These are phyloP conservation scores for Valencia hispanica DNA, from an alignment of 2,797 vertebrate genomes.

Conservation along the genomic window DNA sequence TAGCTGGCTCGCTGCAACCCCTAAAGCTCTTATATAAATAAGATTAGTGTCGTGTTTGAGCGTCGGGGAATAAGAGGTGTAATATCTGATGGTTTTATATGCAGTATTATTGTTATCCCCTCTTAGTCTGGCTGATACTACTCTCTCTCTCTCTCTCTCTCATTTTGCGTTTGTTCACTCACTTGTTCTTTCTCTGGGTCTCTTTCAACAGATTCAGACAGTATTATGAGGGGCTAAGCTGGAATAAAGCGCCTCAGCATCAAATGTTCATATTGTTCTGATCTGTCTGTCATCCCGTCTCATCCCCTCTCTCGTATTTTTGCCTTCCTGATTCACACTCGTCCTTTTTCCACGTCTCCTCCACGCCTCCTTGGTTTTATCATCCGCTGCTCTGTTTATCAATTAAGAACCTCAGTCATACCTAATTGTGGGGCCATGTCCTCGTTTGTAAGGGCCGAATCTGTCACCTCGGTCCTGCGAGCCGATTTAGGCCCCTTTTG, in stretches of 20 bases:
- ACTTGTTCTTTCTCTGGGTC: constrained; percentile 57
- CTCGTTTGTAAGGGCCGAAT: constrained; percentile 51
- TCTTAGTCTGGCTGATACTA: constrained; percentile 78
- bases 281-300: constrained; percentile 57
- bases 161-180: constrained; percentile 53
- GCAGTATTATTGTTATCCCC: constrained; percentile 85
- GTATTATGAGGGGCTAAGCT: constrained; percentile 76
- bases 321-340: constrained; percentile 1
- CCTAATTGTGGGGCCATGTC: constrained; percentile 66
- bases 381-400: constrained; percentile 66
- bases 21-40: constrained; percentile 87
- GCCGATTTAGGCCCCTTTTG: constrained; percentile 71
- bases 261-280: constrained; percentile 75
- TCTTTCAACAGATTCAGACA: constrained; percentile 70
- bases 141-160: constrained; percentile 42
- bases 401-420: constrained; percentile 63
- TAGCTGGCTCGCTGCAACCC: constrained; percentile 72
- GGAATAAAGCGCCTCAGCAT: constrained; percentile 70
- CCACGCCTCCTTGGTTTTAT: constrained; percentile 38
- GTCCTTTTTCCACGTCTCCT: constrained; percentile 5
- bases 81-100: constrained; percentile 87
- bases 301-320: constrained; percentile 33
- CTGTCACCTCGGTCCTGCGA: constrained; percentile 59
- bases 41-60: constrained; percentile 85
- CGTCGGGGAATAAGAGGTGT: constrained; percentile 80